phyloP scores from a whole-genome alignment of 2,888 invertebrate genomes.

The Pseudeuparius sepicola region DNA sequence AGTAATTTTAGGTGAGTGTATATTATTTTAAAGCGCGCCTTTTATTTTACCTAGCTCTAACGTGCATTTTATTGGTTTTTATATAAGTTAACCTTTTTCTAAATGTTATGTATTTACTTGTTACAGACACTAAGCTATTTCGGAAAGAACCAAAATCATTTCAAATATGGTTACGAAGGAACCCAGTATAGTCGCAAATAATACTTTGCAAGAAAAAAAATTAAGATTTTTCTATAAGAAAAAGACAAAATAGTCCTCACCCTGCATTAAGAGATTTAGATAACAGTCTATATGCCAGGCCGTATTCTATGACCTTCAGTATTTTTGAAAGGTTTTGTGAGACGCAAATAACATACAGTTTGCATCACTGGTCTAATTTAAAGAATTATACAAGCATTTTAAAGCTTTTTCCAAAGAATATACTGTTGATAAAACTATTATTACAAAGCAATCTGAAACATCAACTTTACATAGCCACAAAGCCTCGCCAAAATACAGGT shows the following conservation, averaged over 20 bases:
- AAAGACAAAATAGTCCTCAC: neutral
- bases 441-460: conserved; percentile 2
- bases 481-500: conserved; percentile 1
- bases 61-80: too few species aligned
- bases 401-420: conserved; percentile 2
- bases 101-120: conserved; percentile 5
- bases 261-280: conserved; percentile 1
- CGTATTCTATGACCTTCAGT: conserved; percentile 4
- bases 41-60: conserved; percentile 1
- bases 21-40: neutral
- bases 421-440: neutral
- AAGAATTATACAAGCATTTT: conserved; percentile 1
- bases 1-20: conserved; percentile 2
- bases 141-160: conserved; percentile 7
- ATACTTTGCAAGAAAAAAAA: conserved; percentile 5
- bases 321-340: conserved; percentile 3
- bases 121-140: conserved; percentile 6
- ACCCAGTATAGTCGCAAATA: conserved; percentile 3
- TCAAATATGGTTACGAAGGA: conserved; percentile 1
- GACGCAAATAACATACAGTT: conserved; percentile 4
- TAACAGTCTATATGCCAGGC: conserved; percentile 3
- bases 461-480: neutral
- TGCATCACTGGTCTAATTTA: conserved; percentile 3
- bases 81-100: conserved; percentile 6
- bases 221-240: conserved; percentile 1